Evolutionary conservation across 2,888 invertebrate genomes (phyloP), one percentile per base, ranked within the genome.

Genomic region (Dastarcus helophoroides): DNA sequence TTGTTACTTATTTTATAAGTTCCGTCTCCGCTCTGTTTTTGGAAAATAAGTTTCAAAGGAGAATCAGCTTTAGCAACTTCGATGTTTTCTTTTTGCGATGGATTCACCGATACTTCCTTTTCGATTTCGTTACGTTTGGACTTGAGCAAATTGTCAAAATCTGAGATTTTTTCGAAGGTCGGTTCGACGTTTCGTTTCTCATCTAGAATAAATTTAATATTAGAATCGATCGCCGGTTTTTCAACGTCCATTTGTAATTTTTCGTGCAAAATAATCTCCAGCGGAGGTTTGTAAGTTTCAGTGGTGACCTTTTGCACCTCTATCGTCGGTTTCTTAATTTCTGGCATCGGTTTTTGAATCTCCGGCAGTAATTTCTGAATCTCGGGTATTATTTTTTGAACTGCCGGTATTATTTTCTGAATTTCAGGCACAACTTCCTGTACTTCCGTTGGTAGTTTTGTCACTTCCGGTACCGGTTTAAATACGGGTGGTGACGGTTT

Each of bases 1-100:
- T 48, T 50, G 32, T 50, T 49, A 37, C 62, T 62, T 4, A 67
- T 62, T 46, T 65, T 67, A 40, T 66, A 67, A 14, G 60, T 55
- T 6, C 65, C 65, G 35, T 65, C 64, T 33, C 61, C 56, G 12
- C 57, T 39, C 36, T 65, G 65, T 38, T 67, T 67, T 34, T 66
- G 67, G 36, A 67, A 49, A 4, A 67, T 59, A 33, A 67, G 54
- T 41, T 67, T 67, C 24, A 67, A 43, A 5, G 36, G 12, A 16
- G 12, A 4, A 27, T 19, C 3, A 16, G 28, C 27, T 19, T 35
- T 42, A 8, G 37, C 37, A n/a, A 24, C 36, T 11, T 38, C 38
- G 14, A 31, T 35, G 22, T 31, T 29, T 17, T 39, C 37, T 21
- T 28, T 37, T 14, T 37, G 33, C n/a, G 23, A 29, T 14, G 25